phyloP scores from a whole-genome alignment of 2,113 vertebrate species.

The Acrocephalus kingi region DNA sequence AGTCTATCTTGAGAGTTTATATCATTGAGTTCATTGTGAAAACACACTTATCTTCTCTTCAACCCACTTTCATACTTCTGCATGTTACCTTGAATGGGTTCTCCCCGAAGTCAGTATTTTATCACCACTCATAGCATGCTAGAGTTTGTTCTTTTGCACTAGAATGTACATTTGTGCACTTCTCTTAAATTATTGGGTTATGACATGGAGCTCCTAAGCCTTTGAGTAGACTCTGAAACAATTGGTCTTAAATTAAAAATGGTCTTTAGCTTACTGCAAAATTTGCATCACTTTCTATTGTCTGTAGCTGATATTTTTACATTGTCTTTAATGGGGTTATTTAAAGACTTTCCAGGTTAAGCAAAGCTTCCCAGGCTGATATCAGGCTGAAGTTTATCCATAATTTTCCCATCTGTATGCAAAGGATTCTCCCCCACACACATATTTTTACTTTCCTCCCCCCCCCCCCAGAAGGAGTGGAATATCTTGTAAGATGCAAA shows the following conservation, averaged over 20 bases:
- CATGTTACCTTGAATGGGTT: neutral
- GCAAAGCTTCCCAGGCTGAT: neutral
- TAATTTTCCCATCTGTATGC: neutral
- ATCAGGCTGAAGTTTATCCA: neutral
- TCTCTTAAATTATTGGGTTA: neutral
- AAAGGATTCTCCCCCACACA: neutral
- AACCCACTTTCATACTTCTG: neutral
- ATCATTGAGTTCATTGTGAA: neutral
- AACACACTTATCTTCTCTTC: neutral
- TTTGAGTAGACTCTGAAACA: neutral
- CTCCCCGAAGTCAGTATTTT: neutral
- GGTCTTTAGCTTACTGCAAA: neutral
- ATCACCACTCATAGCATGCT: neutral
- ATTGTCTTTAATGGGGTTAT: neutral
- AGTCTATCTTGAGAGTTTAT: neutral
- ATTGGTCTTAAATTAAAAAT: neutral
- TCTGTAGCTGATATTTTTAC: neutral
- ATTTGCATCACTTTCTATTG: neutral
- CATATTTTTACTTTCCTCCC: fast-evolving
- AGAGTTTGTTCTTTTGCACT: neutral
- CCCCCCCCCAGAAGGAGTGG: neutral
- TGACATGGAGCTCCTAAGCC: neutral
- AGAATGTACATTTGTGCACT: neutral
- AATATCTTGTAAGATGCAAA: neutral
- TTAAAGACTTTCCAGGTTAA: neutral